These are phyloP conservation scores for Linurgus olivaceus DNA, from an alignment of 2,797 vertebrate genomes.

Conservation along the genomic window DNA sequence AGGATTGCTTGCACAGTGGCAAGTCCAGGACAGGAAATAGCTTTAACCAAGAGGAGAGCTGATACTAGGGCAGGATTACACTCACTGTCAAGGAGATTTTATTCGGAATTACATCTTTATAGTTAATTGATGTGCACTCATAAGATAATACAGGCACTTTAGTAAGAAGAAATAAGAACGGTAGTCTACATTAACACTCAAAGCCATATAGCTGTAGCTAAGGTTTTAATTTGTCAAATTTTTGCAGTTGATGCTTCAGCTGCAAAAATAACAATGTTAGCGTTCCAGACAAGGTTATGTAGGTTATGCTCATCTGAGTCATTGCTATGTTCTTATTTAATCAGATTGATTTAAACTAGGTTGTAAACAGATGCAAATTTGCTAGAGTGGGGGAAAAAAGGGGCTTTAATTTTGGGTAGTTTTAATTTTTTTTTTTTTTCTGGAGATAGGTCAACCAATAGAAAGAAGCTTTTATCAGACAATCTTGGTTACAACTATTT, in stretches of 20 bases:
- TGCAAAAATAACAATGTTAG: neutral
- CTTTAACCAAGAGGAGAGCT: neutral
- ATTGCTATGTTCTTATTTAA: neutral
- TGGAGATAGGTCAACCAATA: neutral
- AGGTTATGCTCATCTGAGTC: neutral
- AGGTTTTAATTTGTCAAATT: neutral
- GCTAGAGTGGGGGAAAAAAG: neutral
- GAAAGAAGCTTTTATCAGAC: neutral
- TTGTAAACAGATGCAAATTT: neutral
- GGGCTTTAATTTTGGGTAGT: neutral
- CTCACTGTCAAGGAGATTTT: neutral
- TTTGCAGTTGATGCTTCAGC: neutral
- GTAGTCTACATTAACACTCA: neutral
- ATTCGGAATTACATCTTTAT: neutral
- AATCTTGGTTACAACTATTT: neutral
- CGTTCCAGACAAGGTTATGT: neutral
- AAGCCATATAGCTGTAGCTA: neutral
- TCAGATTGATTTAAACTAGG: neutral
- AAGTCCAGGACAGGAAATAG: neutral
- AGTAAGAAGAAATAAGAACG: neutral
- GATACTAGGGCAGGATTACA: neutral
- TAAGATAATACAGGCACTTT: neutral
- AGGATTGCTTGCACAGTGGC: neutral
- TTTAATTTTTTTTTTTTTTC: rapidly evolving
- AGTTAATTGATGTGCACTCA: neutral